phyloP scores from a whole-genome alignment of 2,113 vertebrate genomes.

The Suricata suricatta region DNA sequence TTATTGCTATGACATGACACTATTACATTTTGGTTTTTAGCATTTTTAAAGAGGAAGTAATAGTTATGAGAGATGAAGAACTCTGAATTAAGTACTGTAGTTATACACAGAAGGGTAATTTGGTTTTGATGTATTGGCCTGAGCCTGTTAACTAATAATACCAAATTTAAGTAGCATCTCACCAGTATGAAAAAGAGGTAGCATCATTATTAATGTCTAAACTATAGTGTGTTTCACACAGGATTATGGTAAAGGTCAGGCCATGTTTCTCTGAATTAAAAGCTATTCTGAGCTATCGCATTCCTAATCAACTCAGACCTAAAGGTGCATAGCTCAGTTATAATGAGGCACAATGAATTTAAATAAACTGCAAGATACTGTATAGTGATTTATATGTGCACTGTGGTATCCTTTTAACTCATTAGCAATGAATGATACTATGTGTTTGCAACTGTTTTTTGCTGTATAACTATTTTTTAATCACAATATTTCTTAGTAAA shows the following conservation, averaged over 20 bases:
- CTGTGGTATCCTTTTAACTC: conserved; percentile 98
- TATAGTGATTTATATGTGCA: conserved; percentile 98
- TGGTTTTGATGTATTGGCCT: conserved; percentile 98
- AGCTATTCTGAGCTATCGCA: conserved; percentile 99
- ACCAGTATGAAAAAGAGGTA: conserved; percentile 92
- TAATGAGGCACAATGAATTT: conserved; percentile 99
- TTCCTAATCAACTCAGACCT: conserved; percentile 99
- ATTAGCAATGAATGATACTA: conserved; percentile 97
- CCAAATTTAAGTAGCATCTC: conserved; percentile 97
- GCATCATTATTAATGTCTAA: conserved; percentile 99
- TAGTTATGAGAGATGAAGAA: conserved; percentile 97
- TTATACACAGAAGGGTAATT: conserved; percentile 99
- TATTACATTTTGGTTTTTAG: conserved; percentile 95
- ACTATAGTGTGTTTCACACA: conserved; percentile 96
- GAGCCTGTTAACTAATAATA: conserved; percentile 98
- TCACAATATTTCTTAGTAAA: conserved; percentile 78
- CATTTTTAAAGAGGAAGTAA: conserved; percentile 99
- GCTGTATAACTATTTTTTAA: conserved; percentile 87
- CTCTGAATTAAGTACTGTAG: conserved; percentile 95
- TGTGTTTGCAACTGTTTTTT: conserved; percentile 84
- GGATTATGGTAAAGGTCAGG: conserved; percentile 99
- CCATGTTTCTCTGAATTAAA: conserved; percentile 99
- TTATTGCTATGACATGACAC: conserved; percentile 94
- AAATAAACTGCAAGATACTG: conserved; percentile 98
- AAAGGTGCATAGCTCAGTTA: conserved; percentile 99